Percentiles rank a stretch among this genome's conserved stretches.
Evolutionary conservation across 2,797 vertebrate genomes (phyloP).

Genomic region (Pantherophis vulpinus): DNA sequence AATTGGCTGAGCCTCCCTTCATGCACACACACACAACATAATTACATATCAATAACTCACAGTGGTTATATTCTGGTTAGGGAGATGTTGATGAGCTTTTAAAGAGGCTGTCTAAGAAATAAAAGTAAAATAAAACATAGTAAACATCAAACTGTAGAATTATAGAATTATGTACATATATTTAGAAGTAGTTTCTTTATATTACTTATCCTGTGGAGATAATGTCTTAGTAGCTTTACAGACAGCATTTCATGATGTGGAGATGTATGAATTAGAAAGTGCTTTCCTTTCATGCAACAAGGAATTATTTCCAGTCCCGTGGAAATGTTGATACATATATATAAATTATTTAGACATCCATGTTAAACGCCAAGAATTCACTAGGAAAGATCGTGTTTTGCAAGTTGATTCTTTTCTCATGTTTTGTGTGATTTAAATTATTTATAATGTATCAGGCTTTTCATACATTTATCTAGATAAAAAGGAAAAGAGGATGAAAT

Average conservation of each 20-base stretch:
- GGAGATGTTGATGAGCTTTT: neutral
- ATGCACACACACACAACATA: no score
- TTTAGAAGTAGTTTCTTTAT: neutral
- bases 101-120: neutral
- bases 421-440: neutral
- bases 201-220: neutral
- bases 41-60: no score
- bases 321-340: neutral
- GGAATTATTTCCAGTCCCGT: neutral
- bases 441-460: neutral
- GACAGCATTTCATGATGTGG: neutral
- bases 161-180: neutral
- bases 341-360: neutral
- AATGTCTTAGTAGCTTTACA: neutral
- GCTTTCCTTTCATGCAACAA: neutral
- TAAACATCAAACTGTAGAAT: neutral
- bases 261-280: neutral
- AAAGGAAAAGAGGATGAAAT: neutral
- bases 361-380: neutral
- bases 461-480: neutral
- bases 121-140: neutral
- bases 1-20: no score
- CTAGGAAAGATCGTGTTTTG: neutral
- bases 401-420: neutral
- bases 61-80: neutral